Evolutionary conservation across 2,797 vertebrate species (phyloP).

Genomic region (Tenualosa thibaudeaui): DNA sequence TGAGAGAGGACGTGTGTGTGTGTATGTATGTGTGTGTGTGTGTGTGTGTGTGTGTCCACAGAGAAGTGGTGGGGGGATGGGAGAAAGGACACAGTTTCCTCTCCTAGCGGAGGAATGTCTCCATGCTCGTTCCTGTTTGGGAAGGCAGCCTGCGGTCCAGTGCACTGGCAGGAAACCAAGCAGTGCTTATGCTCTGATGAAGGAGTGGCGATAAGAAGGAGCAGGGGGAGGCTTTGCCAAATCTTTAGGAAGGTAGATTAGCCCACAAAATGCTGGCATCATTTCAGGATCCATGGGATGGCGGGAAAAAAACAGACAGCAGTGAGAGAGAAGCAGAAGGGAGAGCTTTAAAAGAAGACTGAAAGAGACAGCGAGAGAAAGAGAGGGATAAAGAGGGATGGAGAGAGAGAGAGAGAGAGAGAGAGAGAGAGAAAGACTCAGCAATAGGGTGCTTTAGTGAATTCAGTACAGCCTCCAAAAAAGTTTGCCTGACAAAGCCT

Average conservation of each 20-base stretch:
- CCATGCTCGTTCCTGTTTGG: conserved; percentile 78
- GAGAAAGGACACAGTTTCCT: conserved; percentile 70
- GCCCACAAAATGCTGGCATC: conserved; percentile 73
- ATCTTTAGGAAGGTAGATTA: conserved; percentile 78
- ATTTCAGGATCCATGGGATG: conserved; percentile 50
- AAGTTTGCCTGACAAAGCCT: conserved; percentile 70
- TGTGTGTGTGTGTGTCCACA: conserved; percentile 43
- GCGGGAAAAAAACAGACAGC: conserved; percentile 32
- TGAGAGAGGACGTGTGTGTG: conserved; percentile 33
- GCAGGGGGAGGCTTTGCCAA: conserved; percentile 61
- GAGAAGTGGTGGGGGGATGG: conserved; percentile 33
- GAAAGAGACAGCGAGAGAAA: conserved; percentile 44
- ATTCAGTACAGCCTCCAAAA: conserved; percentile 68
- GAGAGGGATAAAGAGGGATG: conserved; percentile 38
- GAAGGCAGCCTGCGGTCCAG: conserved; percentile 63
- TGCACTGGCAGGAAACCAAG: conserved; percentile 73
- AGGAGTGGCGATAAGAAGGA: conserved; percentile 66
- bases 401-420: conserved; percentile 15
- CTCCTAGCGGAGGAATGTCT: conserved; percentile 72
- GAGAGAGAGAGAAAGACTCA: conserved; percentile 48
- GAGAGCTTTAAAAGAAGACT: conserved; percentile 11
- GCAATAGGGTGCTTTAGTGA: conserved; percentile 68
- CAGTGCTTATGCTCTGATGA: conserved; percentile 63
- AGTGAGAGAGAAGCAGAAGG: conserved; percentile 27
- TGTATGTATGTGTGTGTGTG: conserved; percentile 39